Percentiles rank a stretch among this genome's conserved stretches.
Conservation (phyloP, 30 jellyfish, hydroid and myxozoan species). For the Hydractinia symbiolongicarpus region DNA sequence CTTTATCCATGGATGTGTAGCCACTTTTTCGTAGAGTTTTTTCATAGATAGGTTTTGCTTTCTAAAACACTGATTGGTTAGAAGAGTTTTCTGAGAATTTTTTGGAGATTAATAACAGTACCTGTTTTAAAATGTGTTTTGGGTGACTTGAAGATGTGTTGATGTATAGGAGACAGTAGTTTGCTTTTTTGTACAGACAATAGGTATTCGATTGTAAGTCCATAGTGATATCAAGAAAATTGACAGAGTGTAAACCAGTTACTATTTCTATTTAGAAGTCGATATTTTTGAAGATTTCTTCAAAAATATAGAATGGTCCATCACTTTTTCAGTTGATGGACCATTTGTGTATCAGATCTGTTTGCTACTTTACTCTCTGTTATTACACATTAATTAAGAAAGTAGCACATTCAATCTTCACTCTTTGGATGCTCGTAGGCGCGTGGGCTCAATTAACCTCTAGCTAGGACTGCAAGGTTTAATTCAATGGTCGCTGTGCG, state of each 20-base stretch:
- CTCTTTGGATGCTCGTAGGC: no score
- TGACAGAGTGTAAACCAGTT: not conserved
- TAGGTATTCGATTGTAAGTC: not conserved
- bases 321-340: no score
- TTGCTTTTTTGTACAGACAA: not conserved
- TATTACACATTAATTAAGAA: no score
- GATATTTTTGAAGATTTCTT: not conserved
- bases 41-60: not conserved
- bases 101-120: not conserved
- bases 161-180: not conserved
- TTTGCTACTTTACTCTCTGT: no score
- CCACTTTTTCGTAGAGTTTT: slow-evolving; percentile 1
- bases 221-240: slow-evolving; percentile 2
- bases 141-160: slow-evolving; percentile 5
- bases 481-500: no score
- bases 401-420: no score
- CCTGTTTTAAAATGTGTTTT: not conserved
- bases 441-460: no score
- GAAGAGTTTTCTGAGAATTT: slow-evolving; percentile 7
- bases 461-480: no score
- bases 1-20: no score
- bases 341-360: no score
- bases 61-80: no score
- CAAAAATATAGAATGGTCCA: no score
- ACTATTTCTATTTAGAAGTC: not conserved